Conservation (phyloP, 2,888 invertebrate genomes). For the Plutella xylostella region DNA sequence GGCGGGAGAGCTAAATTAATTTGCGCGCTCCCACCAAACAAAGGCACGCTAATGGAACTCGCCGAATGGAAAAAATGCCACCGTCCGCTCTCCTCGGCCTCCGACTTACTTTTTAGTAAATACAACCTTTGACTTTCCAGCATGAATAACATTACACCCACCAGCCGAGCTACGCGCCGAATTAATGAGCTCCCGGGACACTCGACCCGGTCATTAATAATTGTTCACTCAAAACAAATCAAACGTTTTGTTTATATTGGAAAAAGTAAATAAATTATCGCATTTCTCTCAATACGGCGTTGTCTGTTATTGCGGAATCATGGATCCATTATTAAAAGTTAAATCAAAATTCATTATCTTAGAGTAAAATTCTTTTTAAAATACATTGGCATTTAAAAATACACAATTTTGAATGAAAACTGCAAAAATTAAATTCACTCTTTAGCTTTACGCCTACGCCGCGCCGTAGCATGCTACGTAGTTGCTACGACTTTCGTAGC, state of each 20-base stretch:
- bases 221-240: slow-evolving; percentile 48
- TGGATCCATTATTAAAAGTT: no score
- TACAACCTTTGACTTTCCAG: slow-evolving; percentile 68
- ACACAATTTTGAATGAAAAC: no score
- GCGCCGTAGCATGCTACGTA: slow-evolving; percentile 1
- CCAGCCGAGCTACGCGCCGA: slow-evolving; percentile 54
- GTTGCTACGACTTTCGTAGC: slow-evolving; percentile 1
- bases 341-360: no score
- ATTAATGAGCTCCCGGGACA: no score
- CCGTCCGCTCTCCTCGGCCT: slow-evolving; percentile 66
- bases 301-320: no score
- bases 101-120: slow-evolving; percentile 63
- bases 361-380: no score
- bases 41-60: slow-evolving; percentile 71
- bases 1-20: slow-evolving; percentile 71
- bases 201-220: no score
- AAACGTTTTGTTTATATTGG: neutral
- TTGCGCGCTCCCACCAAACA: slow-evolving; percentile 71
- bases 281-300: no score
- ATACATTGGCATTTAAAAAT: no score
- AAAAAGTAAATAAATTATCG: neutral
- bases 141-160: slow-evolving; percentile 68
- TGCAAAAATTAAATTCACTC: no score
- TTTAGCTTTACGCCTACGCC: no score
- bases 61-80: slow-evolving; percentile 71